Evolutionary conservation across 2,113 vertebrate genomes (phyloP), one percentile per base, ranked within the genome.

Genomic region (Natator depressus): DNA sequence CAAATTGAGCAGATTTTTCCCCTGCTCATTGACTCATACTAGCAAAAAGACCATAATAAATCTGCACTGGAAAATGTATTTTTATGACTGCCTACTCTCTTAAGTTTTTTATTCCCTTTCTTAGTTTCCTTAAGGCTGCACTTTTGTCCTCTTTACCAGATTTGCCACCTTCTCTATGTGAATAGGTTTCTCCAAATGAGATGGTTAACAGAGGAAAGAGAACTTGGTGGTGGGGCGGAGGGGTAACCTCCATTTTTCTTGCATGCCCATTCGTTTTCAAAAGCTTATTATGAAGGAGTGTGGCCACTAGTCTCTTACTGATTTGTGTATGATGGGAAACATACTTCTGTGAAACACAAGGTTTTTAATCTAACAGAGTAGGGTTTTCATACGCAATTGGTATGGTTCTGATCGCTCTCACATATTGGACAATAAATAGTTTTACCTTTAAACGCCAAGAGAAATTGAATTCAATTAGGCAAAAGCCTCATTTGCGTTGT

Each of bases 11-110:
- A 0, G 12, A 0, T 91, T 85, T 82, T 85, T n/a, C 76, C 31
- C 9, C 29, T 78, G 82, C 89, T 87, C 88, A 8, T 24, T 91
- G 94, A 94, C 62, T 96, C n/a, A 2, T 62, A 62, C 75, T 96
- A 93, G 92, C 93, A 83, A 87, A 97, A 95, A 88, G 91, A 51
- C 46, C 90, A 2, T 78, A 86, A 96, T 93, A 95, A 96, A 96
- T 97, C 88, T 94, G 76, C n/a, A 9, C 88, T 80, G 47, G 57
- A 79, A 96, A 97, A 90, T 79, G 27, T 53, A 80, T 91, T 94
- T 91, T 35, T 80, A 87, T 91, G 46, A 87, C 54, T 87, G 88
- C 85, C 82, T 85, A 22, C 65, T 1, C 46, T 49, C 59, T 51
- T 46, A 94, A 96, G 92, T 97, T 97, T 96, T 87, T 82, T 82